Evolutionary conservation across 2,888 invertebrate species (phyloP), one percentile per base, ranked within the genome.

Genomic region (Lutraria lutraria): DNA sequence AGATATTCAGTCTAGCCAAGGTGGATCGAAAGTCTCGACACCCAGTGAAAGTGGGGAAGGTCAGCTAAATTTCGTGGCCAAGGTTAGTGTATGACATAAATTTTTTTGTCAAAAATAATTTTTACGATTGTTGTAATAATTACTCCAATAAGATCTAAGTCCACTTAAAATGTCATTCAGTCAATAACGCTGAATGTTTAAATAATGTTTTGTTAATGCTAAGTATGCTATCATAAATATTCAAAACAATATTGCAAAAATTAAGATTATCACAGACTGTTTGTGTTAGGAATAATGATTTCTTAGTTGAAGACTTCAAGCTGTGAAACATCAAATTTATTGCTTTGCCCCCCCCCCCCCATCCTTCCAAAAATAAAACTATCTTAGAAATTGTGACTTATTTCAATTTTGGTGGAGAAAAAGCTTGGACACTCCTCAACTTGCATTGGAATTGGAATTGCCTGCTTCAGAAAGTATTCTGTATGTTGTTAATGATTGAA

Each of bases 1-100:
- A 16, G 91, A 91, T 60, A 89, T 81, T 85, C 89, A 89, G 29
- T 91, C 91, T 15, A 88, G 83, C 29, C 81, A 79, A n/a, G 34
- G 76, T 16, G 88, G 89, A 52, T 87, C 90, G 16, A 89, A 86
- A 53, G 82, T 82, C 54, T 68, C 81, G 12, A 86, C 86, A 19
- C 90, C 90, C 12, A 63, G 72, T 10, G 88, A 90, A 12, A 86
- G n/a, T 19, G 81, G 54, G 21, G 76, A 84, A 56, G 84, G 31
- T 76, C 43, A 81, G 52, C 76, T 72, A 0, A 84, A 72, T 76
- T 54, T 84, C 16, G 76, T 76, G 29, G 76, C 76, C 76, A 76
- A 76, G 76, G 76, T 76, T 76, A 76, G 76, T 76, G 21, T 19
- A 56, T 76, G 31, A 31, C 34, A 34, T 34, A 8, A 10, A 34